Evolutionary conservation across 2,113 vertebrate genomes (phyloP).

Genomic region (human (Homo sapiens)): DNA sequence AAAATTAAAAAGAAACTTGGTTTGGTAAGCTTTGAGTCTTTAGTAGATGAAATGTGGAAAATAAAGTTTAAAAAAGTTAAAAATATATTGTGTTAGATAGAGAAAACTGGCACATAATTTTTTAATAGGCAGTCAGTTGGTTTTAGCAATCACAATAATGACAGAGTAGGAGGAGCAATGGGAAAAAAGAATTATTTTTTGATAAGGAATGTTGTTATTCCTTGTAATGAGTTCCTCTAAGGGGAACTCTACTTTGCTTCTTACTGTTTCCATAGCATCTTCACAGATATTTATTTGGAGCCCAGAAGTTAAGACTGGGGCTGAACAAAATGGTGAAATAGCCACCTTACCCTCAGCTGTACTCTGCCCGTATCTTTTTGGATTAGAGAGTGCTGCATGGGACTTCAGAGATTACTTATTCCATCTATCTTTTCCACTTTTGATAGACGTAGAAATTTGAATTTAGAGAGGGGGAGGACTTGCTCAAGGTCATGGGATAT

Average conservation of each 20-base stretch:
- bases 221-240: constrained; percentile 6
- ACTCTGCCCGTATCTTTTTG: neutral
- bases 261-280: constrained; percentile 12
- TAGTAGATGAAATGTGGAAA: constrained; percentile 39
- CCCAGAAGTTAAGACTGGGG: neutral
- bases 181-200: constrained; percentile 1
- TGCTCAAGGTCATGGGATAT: neutral
- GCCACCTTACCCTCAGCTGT: neutral
- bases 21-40: neutral
- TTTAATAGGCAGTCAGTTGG: neutral
- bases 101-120: constrained; percentile 24
- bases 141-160: constrained; percentile 20
- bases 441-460: constrained; percentile 5
- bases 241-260: neutral
- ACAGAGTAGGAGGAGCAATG: neutral
- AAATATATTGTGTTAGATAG: constrained; percentile 3
- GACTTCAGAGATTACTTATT: constrained; percentile 23
- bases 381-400: neutral
- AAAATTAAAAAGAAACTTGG: constrained; percentile 31
- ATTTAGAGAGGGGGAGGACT: neutral
- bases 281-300: constrained; percentile 24
- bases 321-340: neutral
- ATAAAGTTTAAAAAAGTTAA: neutral
- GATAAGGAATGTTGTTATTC: neutral
- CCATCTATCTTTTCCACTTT: neutral